Base-by-base conservation (phyloP, 1,140 invertebrate species). In the Pemphigus obesinymphae region DNA sequence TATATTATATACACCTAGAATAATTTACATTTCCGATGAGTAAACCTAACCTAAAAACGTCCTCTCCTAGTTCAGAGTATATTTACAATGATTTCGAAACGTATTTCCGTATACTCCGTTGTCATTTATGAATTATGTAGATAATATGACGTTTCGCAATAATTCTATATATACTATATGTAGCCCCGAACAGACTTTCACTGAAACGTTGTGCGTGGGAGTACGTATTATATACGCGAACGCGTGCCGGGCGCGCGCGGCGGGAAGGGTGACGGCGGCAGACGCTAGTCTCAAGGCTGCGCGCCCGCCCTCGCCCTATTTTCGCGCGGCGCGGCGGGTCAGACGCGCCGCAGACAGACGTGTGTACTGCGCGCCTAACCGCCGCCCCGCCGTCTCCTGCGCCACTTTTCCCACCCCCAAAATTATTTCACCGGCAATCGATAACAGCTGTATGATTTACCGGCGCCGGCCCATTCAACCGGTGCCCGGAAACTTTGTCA, bases 241-340 rank as follows among this genome's bases (percentile, higher is more conserved):
- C 26, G 2, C 26, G 8, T 20, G 31, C 7, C 37, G 53, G 26
- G 53, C 34, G 23, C 37, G 34, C 15, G 5, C 48, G 29, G 50
- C 13, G 20, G 48, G 11, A 5, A 34, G 45, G 43, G n/a, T n/a
- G 75, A 29, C 31, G 75, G 55, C 37, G 75, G 75, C 55, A 80
- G 75, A 80, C 75, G 55, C 37, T 61, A 80, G 75, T 80, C 75
- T 80, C 75, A 80, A 80, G 75, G 75, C 75, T 80, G 53, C 55
- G 53, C 8, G 23, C 75, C n/a, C 75, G 75, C 75, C 75, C 75
- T 80, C 75, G 75, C 53, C 75, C 75, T 80, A 80, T 80, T 61
- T 58, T 53, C 72, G 72, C 31, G 37, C 34, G 20, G 3, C n/a
- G n/a, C n/a, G n/a, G 73, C 73, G 48, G 73, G 48, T 34, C 48